Evolutionary conservation across 2,888 invertebrate genomes (phyloP), one percentile per base, ranked within the genome.

Genomic region (Xanthorhoe designata): DNA sequence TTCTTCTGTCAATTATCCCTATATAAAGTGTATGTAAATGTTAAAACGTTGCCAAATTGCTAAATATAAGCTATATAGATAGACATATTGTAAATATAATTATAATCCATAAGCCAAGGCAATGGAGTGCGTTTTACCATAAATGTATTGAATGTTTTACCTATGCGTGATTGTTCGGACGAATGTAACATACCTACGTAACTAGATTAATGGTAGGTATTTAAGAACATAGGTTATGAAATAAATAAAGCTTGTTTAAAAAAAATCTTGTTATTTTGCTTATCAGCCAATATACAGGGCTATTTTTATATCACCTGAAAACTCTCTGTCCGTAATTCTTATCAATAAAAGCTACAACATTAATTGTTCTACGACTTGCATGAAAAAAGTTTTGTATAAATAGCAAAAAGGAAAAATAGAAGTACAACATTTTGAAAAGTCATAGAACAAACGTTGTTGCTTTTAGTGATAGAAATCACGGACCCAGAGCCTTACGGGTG

Each of bases 201-300:
- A 84, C 74, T 79, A 84, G 80, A 82, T 81, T 87, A 83, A 86
- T 72, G 71, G 82, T 83, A 75, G 52, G 29, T 32, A 57, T 56
- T 76, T 86, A 86, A 85, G 81, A 80, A 79, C 83, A 79, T 92
- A 91, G 88, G 83, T 80, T 86, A 88, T 83, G 76, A 76, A 85
- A 74, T 84, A 84, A 92, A 92, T 92, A 92, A 92, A 92, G 93
- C 93, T 92, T 93, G 93, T 93, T 92, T 92, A 87, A 88, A 91
- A n/a, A 90, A 47, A 19, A 17, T 17, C 13, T 47, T 17, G 0
- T 42, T 42, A 42, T 38, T 38, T 32, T 32, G 32, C 32, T 32
- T 32, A 32, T 32, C 10, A 38, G 24, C 24, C 1, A 4, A 24
- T 24, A 24, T 24, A 24, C 24, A 24, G 24, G 24, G 24, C 24